Conservation (phyloP, 2,888 invertebrate species). For the Drosophila yooni region DNA sequence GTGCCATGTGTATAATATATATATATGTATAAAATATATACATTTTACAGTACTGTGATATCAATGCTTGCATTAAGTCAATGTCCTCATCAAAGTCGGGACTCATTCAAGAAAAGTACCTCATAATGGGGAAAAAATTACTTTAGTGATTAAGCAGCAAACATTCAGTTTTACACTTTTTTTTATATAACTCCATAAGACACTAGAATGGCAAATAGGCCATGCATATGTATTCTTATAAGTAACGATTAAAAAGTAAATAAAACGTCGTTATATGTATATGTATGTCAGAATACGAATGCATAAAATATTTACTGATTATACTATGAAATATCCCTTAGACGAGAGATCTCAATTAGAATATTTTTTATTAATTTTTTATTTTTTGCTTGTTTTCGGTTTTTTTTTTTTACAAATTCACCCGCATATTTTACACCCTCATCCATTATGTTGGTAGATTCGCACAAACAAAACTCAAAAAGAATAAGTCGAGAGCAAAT, state of each 20-base stretch:
- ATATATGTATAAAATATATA: background rate
- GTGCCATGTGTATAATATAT: background rate
- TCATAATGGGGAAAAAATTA: slow-evolving; percentile 18
- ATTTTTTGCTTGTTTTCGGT: slow-evolving; percentile 5
- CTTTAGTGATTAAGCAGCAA: slow-evolving; percentile 29
- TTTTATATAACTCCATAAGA: slow-evolving; percentile 1
- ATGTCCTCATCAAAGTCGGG: slow-evolving; percentile 3
- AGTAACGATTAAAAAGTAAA: background rate
- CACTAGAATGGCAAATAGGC: background rate
- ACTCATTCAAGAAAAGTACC: slow-evolving; percentile 16
- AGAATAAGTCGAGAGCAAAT: slow-evolving; percentile 59
- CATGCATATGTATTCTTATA: background rate
- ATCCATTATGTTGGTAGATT: slow-evolving; percentile 29
- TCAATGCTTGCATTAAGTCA: background rate
- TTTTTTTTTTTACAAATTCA: slow-evolving; percentile 30
- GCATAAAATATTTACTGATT: background rate
- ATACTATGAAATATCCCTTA: background rate
- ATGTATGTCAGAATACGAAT: background rate
- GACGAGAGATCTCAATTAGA: background rate
- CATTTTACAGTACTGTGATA: background rate
- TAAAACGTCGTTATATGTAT: background rate
- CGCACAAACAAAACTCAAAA: slow-evolving; percentile 21
- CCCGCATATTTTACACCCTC: slow-evolving; percentile 52
- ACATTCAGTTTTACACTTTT: slow-evolving; percentile 1
- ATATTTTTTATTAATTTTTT: background rate